Evolutionary conservation across 2,888 invertebrate genomes (phyloP), one percentile per base, ranked within the genome.

Genomic region (Ectemnius cavifrons): DNA sequence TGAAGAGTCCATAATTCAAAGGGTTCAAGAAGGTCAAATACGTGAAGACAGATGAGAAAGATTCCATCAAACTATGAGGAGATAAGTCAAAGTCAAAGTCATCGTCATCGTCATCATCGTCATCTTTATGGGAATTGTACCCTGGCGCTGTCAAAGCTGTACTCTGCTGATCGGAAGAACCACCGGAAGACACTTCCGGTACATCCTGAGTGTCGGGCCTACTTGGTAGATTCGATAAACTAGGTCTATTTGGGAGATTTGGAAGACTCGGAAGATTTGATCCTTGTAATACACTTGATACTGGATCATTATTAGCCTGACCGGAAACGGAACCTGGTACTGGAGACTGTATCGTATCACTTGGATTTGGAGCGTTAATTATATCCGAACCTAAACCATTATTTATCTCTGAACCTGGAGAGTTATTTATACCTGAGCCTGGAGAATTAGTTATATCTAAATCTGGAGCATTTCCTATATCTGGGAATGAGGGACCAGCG

Each of bases 21-120:
- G 94, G 94, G 88, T 92, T 94, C 0, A 94, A 85, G 1, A 93
- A 91, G 0, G 92, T 91, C 72, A 94, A 86, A 88, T 93, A 93
- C 28, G 92, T 91, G 65, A 94, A 92, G 8, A 92, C 90, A 20
- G 91, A 92, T 5, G 92, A 83, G 13, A 93, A 92, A 2, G 93
- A 93, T 20, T 92, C 91, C 74, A 93, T 91, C 65, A 92, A 91
- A 11, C 92, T 89, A 6, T 92, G 75, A 0, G 88, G 87, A 2
- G 86, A 86, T 2, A 87, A 45, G 49, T 80, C 86, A 23, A 92
- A 82, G 0, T 92, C 89, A 4, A 92, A 91, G 63, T 92, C 91
- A 49, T 92, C 91, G 70, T 93, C 92, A n/a, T 92, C 88, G 6
- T 78, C 78, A 6, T 67, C 73, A n/a, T 76, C 57, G 0, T 61